Evolutionary conservation across 2,113 vertebrate genomes (phyloP), one percentile per base, ranked within the genome.

Genomic region (Coryphaenoides rupestris): DNA sequence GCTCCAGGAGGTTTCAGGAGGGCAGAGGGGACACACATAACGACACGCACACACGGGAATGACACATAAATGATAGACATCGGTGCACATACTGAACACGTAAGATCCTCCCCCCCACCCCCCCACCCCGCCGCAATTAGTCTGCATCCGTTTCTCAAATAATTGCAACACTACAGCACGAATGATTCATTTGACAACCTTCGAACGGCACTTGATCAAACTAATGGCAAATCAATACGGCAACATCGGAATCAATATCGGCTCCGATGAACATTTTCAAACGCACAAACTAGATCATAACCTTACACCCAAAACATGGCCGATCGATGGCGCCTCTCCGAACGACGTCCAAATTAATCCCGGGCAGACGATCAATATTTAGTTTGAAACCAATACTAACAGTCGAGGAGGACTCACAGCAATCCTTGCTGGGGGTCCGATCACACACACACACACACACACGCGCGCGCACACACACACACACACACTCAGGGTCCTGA

Each of bases 21-120:
- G 40, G 67, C 63, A 55, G 47, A 68, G 19, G 64, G 49, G 66
- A 62, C 59, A 77, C 13, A 40, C 6, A 61, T 50, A 56, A 52
- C 56, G 7, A 26, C 13, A 21, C 3, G 49, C 13, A 54, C 47
- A 65, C 52, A 71, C 19, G 14, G 3, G 1, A 13, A 58, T n/a
- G 33, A 10, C 24, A 58, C 24, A 28, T 17, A 58, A 15, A 1
- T 2, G 3, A 5, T 19, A 26, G 14, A 17, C 21, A 26, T 23
- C 15, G 21, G 17, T 19, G 24, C 55, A 26, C n/a, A 54, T 21
- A 52, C n/a, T 1, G 13, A 40, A 40, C 13, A 12, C 13, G 33
- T 40, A 40, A 9, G 33, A 7, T 40, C 33, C 33, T 40, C 2
- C 33, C 33, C 33, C n/a, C n/a, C n/a, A n/a, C n/a, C n/a, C n/a